phyloP scores from a whole-genome alignment of 2,113 vertebrate species.

The Neogobius melanostomus region DNA sequence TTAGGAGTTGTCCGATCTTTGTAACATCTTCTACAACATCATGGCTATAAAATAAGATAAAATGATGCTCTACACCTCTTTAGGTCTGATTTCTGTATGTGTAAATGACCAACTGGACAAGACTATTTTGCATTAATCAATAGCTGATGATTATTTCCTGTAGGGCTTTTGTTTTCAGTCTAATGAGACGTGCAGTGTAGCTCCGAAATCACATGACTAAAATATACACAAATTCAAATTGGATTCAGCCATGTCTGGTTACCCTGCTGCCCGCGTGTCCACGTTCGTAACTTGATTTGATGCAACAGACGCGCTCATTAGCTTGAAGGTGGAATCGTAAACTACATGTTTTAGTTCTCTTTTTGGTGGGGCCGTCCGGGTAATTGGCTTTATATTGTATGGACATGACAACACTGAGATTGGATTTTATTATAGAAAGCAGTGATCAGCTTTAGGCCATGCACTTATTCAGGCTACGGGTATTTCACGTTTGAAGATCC shows the following conservation, averaged over 20 bases:
- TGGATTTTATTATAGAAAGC: neutral
- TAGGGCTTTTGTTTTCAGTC: neutral
- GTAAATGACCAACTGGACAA: neutral
- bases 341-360: conserved; percentile 1
- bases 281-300: neutral
- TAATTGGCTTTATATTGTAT: conserved; percentile 5
- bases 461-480: neutral
- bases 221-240: neutral
- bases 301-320: neutral
- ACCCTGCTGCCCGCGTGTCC: neutral
- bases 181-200: neutral
- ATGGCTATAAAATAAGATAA: too few relatives aligned
- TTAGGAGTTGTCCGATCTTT: too few relatives aligned
- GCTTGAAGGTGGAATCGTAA: neutral
- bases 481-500: conserved; percentile 4
- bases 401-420: neutral
- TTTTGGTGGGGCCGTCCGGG: neutral
- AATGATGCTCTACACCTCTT: neutral
- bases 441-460: neutral
- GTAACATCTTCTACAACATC: too few relatives aligned
- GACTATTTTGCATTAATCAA: neutral
- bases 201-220: neutral
- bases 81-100: neutral
- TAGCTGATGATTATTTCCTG: neutral
- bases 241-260: neutral